A percentile compares a stretch with the other conserved stretches of the same genome.
Evolutionary conservation across 2,113 vertebrate genomes (phyloP).

Genomic region (Platycercus adscitus): DNA sequence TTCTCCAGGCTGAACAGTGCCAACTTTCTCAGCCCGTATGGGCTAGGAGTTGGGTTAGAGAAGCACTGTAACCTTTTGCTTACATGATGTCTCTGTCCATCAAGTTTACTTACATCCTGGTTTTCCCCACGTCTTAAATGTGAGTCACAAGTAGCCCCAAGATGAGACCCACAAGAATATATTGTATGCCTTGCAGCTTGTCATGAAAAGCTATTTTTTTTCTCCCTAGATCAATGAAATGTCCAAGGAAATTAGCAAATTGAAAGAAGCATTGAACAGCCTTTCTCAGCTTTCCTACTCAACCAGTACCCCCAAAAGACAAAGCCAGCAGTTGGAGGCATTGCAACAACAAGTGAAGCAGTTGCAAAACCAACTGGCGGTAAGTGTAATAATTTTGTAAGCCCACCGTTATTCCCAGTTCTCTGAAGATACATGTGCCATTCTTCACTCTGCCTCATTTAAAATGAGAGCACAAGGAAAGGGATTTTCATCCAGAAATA

Average conservation of each 20-base stretch:
- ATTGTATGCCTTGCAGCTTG: background rate
- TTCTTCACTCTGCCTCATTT: background rate
- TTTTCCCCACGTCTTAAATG: background rate
- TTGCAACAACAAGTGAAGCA: conserved; percentile 95
- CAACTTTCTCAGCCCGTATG: background rate
- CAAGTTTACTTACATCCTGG: background rate
- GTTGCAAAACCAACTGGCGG: conserved; percentile 90
- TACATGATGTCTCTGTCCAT: background rate
- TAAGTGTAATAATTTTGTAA: conserved; percentile 72
- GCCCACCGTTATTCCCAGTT: background rate
- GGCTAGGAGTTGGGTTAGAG: background rate
- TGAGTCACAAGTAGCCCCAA: background rate
- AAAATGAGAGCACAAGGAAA: background rate
- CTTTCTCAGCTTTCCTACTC: conserved; percentile 95
- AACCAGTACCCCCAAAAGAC: conserved; percentile 86
- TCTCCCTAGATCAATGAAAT: conserved; percentile 88
- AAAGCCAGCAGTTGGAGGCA: conserved; percentile 89
- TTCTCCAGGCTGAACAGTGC: background rate
- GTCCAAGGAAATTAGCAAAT: conserved; percentile 91
- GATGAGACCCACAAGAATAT: background rate
- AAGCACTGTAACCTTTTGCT: background rate
- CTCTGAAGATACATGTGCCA: rapidly evolving
- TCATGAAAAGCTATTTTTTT: background rate
- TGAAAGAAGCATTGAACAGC: conserved; percentile 97
- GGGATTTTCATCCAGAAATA: background rate